Evolutionary conservation across 2,888 invertebrate species (phyloP).

Genomic region (Drosophila ustulata): DNA sequence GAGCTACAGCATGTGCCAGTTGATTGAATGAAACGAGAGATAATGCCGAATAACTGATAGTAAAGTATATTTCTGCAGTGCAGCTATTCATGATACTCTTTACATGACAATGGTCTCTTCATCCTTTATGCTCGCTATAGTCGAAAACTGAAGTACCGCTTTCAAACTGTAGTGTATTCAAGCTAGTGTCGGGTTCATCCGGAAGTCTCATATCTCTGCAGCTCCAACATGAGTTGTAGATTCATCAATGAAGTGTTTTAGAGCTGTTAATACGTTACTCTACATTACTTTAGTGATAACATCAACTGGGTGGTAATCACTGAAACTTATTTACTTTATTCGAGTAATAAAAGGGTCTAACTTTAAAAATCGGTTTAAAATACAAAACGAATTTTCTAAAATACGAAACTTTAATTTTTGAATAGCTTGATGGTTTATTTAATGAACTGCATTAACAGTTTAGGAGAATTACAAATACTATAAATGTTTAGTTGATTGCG

Average conservation of each 20-base stretch:
- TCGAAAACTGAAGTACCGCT: not conserved
- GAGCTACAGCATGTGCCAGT: not conserved
- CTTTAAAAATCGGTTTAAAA: too few relatives aligned
- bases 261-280: not conserved
- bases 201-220: not conserved
- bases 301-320: not conserved
- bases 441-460: too few relatives aligned
- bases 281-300: too few relatives aligned
- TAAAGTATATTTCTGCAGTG: constrained; percentile 6
- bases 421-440: too few relatives aligned
- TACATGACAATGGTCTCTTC: not conserved
- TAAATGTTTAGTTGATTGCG: too few relatives aligned
- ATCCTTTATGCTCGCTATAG: not conserved
- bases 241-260: not conserved
- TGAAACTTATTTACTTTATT: too few relatives aligned
- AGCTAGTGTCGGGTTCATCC: not conserved
- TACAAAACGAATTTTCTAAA: too few relatives aligned
- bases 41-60: constrained; percentile 1
- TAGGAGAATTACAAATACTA: too few relatives aligned
- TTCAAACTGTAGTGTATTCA: not conserved
- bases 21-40: constrained; percentile 3
- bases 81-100: constrained; percentile 22
- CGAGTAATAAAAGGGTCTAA: too few relatives aligned
- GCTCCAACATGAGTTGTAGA: not conserved
- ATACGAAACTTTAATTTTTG: too few relatives aligned